Evolutionary conservation across 2,797 vertebrate species (phyloP).

Genomic region (Poecilia velifera): DNA sequence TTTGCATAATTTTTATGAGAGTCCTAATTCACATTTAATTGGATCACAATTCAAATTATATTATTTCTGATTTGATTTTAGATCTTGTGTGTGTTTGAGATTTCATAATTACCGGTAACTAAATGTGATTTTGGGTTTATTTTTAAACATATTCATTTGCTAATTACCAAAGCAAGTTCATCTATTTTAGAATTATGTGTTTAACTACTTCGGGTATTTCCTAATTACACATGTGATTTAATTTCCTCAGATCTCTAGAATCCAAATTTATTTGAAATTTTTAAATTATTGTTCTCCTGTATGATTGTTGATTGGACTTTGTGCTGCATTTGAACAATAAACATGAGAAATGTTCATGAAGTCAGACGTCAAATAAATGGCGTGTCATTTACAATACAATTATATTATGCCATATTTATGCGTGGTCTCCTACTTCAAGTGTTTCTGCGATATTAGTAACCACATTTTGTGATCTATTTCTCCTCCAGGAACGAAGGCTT

Average conservation of each 20-base stretch:
- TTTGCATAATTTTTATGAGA: background rate
- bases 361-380: background rate
- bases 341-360: background rate
- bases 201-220: background rate
- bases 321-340: background rate
- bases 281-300: background rate
- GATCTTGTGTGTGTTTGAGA: background rate
- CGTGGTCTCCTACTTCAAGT: background rate
- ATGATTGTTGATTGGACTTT: background rate
- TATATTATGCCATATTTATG: background rate
- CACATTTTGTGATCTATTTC: background rate
- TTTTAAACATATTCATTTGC: background rate
- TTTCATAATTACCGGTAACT: background rate
- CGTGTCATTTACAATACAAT: background rate
- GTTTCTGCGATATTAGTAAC: background rate
- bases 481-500: constrained; percentile 88
- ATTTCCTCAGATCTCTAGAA: background rate
- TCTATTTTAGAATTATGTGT: background rate
- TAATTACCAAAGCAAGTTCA: background rate
- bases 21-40: background rate
- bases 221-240: background rate
- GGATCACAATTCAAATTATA: background rate
- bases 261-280: background rate
- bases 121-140: background rate
- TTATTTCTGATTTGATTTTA: background rate